These are phyloP conservation scores for Catajapyx aquilonaris DNA, from an alignment of 1,140 invertebrate genomes.

Conservation along the genomic window DNA sequence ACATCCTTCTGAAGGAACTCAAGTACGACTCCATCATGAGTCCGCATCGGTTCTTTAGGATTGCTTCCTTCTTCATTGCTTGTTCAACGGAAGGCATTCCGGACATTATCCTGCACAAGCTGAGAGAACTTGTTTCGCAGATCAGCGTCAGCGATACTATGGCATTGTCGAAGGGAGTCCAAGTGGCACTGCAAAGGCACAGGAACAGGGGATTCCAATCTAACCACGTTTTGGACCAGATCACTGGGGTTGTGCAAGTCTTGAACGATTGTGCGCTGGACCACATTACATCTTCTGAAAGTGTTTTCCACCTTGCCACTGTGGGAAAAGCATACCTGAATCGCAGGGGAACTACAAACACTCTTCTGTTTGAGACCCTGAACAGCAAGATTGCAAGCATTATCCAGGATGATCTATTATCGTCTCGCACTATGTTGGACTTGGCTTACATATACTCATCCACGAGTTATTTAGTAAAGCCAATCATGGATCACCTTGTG, in stretches of 20 bases:
- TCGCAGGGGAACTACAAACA: background rate
- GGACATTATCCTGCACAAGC: too few species aligned
- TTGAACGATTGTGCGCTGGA: background rate
- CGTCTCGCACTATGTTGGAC: constrained; percentile 22
- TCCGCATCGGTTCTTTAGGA: too few species aligned
- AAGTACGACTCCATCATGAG: too few species aligned
- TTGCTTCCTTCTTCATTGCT: too few species aligned
- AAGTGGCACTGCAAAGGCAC: too few species aligned
- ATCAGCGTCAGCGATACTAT: too few species aligned
- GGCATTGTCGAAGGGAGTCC: too few species aligned
- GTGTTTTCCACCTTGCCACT: background rate
- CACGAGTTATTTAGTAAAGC: constrained; percentile 19
- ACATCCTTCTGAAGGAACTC: too few species aligned
- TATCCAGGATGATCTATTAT: constrained; percentile 6
- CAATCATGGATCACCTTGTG: constrained; percentile 21
- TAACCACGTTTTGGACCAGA: too few species aligned
- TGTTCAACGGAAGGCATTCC: too few species aligned
- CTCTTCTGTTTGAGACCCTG: background rate
- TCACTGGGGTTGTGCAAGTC: background rate
- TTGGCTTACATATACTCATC: constrained; percentile 18
- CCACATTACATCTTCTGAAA: background rate
- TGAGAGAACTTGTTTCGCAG: too few species aligned
- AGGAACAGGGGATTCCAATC: too few species aligned
- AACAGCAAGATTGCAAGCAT: background rate
- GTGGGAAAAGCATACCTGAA: background rate